Conservation (phyloP, 2,113 vertebrate species). For the Bubo bubo region DNA sequence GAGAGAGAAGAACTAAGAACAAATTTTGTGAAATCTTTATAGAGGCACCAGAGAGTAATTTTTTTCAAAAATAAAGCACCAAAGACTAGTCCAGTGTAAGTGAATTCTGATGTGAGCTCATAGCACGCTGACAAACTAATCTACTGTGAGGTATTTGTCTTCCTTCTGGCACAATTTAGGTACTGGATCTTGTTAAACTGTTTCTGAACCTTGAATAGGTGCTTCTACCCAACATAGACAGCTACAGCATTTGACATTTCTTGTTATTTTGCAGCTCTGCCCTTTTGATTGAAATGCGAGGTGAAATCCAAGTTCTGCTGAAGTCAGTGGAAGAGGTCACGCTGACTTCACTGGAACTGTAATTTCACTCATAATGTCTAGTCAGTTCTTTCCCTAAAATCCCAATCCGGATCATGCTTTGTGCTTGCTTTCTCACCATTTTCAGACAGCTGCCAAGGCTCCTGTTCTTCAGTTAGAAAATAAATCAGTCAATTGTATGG, state of each 20-base stretch:
- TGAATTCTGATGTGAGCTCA: constrained; percentile 1
- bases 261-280: constrained; percentile 34
- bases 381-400: neutral
- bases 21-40: neutral
- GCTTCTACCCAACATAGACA: neutral
- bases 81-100: neutral
- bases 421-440: neutral
- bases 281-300: constrained; percentile 60
- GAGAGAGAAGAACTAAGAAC: neutral
- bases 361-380: neutral
- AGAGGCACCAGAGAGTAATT: neutral
- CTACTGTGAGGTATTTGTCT: constrained; percentile 23
- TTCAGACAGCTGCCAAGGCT: neutral
- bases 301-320: constrained; percentile 43
- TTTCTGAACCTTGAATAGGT: constrained; percentile 56
- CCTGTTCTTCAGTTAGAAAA: neutral
- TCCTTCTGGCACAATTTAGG: constrained; percentile 31
- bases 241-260: constrained; percentile 46
- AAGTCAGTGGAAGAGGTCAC: constrained; percentile 29
- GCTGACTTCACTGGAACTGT: neutral
- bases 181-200: constrained; percentile 44
- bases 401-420: neutral
- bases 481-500: neutral
- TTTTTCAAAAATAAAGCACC: neutral
- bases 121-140: neutral